Base-by-base conservation (phyloP, 2,113 vertebrate species). In the Gymnorhina tibicen region DNA sequence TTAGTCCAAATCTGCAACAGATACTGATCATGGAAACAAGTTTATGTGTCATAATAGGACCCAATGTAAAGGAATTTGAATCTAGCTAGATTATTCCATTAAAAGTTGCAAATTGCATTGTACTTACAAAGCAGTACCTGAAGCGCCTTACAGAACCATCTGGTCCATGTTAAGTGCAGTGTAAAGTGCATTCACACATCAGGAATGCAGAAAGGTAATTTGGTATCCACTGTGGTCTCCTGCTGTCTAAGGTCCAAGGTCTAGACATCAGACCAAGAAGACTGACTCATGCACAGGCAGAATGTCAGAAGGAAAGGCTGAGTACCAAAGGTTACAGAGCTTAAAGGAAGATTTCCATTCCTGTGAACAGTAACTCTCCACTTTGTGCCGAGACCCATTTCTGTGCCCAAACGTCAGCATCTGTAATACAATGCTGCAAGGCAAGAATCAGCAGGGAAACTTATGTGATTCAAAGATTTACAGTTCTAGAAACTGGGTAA, bases 241-340 rank as follows among this genome's bases (percentile, higher is more conserved):
- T 97, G 87, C 97, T 97, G 97, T 96, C 97, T 93, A 82, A 96
- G 98, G 98, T 98, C 98, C 97, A 93, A 97, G 98, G 98, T 99
- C 98, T 98, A 99, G 98, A 98, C 98, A 98, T 97, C 96, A 98
- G 97, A 98, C 98, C 98, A 94, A 94, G 98, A 95, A 98, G 98
- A 98, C 96, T 97, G 97, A 98, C 96, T 98, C 96, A 95, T 42
- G 94, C 95, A 95, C 96, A 90, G 93, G 93, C 93, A 94, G 69
- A 89, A 73, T 47, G 66, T 89, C 85, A 95, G 82, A 91, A 91
- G 49, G 46, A 77, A 91, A 94, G 53, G 42, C 42, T 69, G 69
- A 94, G 23, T 73, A 93, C 67, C 62, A 93, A 75, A 91, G 50
- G 64, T 85, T 95, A 83, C 32, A 79, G 68, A 97, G 59, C 70